Base-by-base conservation (phyloP, 2,888 invertebrate species). In the Hipparchia sbordonii region DNA sequence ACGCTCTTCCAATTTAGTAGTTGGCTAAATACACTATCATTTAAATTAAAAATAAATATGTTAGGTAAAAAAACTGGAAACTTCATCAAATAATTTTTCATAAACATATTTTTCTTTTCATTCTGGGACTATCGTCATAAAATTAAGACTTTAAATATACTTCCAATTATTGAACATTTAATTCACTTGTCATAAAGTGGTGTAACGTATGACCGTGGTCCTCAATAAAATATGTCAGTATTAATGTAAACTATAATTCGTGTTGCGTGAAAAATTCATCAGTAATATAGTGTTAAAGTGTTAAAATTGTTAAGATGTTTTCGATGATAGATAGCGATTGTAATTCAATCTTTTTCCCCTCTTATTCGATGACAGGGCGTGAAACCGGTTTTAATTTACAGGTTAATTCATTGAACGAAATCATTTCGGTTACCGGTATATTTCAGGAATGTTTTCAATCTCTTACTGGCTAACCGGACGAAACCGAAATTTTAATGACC, bases 201-300 rank as follows among this genome's bases (percentile, higher is more conserved):
- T 54, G n/a, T 46, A 54, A 67, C 57, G 48, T 54, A 10, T 52
- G 48, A 67, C 61, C 39, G 23, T 23, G 63, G 63, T 78, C 77
- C 72, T 75, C 80, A 80, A 75, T 81, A 82, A 82, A 83, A 81
- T 79, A 84, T 82, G 77, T 84, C 89, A 91, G 88, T 91, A 91
- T 90, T 90, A 83, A 51, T 13, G 51, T 84, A 86, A 87, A 61
- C 67, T 87, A 85, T 84, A 84, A 81, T 82, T 76, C 73, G 80
- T 84, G 83, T 86, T 81, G 83, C 83, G 80, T 82, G 71, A 69
- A 63, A 73, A 74, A 76, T 72, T 77, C 74, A 73, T 60, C 75
- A 73, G 69, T 77, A 23, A 23, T 23, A 77, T 76, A 77, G 73
- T 72, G 65, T 67, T 74, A 72, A 82, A 83, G 80, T 78, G 85